Percentiles rank a stretch among this genome's conserved stretches.
phyloP scores from a whole-genome alignment of 1,140 invertebrate species.

The Uloborus diversus region DNA sequence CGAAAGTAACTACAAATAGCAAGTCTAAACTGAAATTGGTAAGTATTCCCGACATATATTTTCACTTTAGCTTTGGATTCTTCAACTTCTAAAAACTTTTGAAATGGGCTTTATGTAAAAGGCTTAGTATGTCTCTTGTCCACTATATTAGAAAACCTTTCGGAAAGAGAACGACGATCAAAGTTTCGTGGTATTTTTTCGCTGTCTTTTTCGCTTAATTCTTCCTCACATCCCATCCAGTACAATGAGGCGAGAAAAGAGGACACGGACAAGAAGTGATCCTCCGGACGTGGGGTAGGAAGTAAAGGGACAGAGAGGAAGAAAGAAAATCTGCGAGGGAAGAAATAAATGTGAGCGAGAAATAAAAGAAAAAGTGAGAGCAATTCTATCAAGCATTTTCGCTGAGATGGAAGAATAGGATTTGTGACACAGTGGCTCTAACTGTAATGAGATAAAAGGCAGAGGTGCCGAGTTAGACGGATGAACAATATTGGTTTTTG shows the following conservation, averaged over 20 bases:
- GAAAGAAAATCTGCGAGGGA: not conserved
- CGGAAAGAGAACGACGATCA: too few relatives aligned
- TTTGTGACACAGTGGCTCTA: not conserved
- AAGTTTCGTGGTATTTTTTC: too few relatives aligned
- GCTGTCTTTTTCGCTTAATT: too few relatives aligned
- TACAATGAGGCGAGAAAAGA: too few relatives aligned
- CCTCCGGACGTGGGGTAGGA: not conserved
- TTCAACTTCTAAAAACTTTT: conserved; percentile 1
- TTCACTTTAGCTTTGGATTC: too few relatives aligned
- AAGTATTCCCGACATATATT: too few relatives aligned
- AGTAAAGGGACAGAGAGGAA: not conserved
- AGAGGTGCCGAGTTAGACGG: not conserved
- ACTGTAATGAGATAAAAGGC: not conserved
- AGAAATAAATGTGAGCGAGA: too few relatives aligned
- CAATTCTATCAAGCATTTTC: conserved; percentile 4
- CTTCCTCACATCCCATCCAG: too few relatives aligned
- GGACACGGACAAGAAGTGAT: too few relatives aligned
- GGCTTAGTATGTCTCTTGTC: not conserved
- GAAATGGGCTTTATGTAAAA: not conserved
- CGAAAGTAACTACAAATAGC: too few relatives aligned
- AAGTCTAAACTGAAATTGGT: too few relatives aligned
- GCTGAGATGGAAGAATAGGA: not conserved
- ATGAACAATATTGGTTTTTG: too few relatives aligned
- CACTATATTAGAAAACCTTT: not conserved
- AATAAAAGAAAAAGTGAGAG: not conserved